A percentile compares a stretch with the other conserved stretches of the same genome.
Conservation (phyloP, 2,797 vertebrate genomes). For the Echiichthys vipera region DNA sequence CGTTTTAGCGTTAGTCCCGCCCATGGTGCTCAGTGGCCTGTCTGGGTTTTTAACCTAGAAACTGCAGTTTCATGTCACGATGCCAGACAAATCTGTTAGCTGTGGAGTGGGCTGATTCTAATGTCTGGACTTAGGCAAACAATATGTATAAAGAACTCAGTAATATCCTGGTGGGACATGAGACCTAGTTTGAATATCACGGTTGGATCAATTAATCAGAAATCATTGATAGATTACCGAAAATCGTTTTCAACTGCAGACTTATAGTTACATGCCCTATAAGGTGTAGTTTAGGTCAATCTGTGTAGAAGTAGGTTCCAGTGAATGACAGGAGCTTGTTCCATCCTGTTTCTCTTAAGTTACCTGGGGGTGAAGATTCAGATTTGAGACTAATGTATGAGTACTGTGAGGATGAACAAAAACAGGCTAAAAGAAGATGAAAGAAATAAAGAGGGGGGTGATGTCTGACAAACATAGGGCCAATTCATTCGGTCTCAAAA, state of each 20-base stretch:
- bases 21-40: too few species aligned
- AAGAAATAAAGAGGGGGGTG: conserved; percentile 12
- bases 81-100: too few species aligned
- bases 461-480: conserved; percentile 30
- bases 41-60: too few species aligned
- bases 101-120: too few species aligned
- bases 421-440: conserved; percentile 34
- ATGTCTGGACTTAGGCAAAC: too few species aligned
- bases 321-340: conserved; percentile 39
- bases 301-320: neutral
- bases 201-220: neutral
- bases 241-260: neutral
- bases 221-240: neutral
- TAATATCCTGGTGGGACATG: neutral
- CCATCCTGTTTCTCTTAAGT: conserved; percentile 34
- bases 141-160: neutral
- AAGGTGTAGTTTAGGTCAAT: neutral
- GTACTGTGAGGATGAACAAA: conserved; percentile 24
- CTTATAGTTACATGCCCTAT: neutral
- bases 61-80: too few species aligned
- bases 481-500: conserved; percentile 29
- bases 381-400: conserved; percentile 36
- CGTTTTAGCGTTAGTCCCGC: too few species aligned
- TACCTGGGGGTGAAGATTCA: conserved; percentile 40
- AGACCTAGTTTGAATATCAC: neutral